Conservation (phyloP, 2,888 invertebrate genomes). For the Drosophila suboccidentalis region DNA sequence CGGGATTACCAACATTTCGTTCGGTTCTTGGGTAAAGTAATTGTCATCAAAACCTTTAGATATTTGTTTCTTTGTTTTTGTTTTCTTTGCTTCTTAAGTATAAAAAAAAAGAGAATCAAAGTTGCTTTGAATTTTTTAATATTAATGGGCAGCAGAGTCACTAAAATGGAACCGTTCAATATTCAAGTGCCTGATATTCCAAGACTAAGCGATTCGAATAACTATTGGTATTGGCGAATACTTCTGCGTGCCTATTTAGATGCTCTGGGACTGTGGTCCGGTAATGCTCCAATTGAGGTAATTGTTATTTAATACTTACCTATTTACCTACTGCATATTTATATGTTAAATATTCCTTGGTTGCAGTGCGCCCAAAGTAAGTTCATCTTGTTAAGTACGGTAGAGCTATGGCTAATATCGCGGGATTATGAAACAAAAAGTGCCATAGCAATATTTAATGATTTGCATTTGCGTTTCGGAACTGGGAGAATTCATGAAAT, state of each 20-base stretch:
- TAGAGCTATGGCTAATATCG: slow-evolving; percentile 21
- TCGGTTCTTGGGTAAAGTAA: too few relatives aligned
- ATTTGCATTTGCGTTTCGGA: slow-evolving; percentile 12
- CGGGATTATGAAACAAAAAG: slow-evolving; percentile 18
- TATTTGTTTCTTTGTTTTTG: too few relatives aligned
- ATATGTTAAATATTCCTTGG: too few relatives aligned
- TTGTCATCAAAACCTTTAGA: too few relatives aligned
- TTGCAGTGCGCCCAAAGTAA: slow-evolving; percentile 21
- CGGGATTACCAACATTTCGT: too few relatives aligned
- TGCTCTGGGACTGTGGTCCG: slow-evolving; percentile 21
- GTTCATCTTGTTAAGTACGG: slow-evolving; percentile 28
- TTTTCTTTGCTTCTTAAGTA: background rate
- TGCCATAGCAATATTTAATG: slow-evolving; percentile 3
- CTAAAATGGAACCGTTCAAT: background rate
- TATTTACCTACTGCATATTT: background rate
- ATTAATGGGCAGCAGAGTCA: background rate
- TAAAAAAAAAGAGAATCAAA: background rate
- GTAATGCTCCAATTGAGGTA: slow-evolving; percentile 21
- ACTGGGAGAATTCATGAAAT: background rate
- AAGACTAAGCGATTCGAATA: slow-evolving; percentile 16
- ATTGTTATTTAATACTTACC: background rate
- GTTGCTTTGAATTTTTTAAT: background rate
- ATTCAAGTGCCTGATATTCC: slow-evolving; percentile 9
- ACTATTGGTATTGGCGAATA: slow-evolving; percentile 28
- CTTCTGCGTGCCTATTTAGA: slow-evolving; percentile 25